phyloP scores from a whole-genome alignment of 2,113 vertebrate genomes.

The Ciconia stormi region DNA sequence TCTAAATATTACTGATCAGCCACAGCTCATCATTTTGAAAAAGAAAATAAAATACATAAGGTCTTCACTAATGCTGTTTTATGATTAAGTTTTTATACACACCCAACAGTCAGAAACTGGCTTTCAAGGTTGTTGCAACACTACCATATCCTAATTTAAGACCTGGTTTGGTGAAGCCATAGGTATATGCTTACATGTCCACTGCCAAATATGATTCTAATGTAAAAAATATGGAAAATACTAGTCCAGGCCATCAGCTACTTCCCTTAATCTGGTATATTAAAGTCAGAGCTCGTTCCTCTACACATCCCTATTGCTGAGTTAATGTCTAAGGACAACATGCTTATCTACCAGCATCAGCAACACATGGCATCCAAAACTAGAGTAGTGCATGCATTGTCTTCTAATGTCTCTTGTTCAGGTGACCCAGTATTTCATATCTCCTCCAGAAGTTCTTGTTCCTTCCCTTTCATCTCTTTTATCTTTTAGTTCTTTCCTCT shows the following conservation, averaged over 20 bases:
- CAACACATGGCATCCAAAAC: not conserved
- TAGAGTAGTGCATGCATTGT: not conserved
- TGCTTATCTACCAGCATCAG: not conserved
- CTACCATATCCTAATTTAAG: not conserved
- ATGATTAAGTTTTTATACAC: not conserved
- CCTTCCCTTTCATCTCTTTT: not conserved
- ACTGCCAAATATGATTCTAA: not conserved
- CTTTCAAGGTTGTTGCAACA: not conserved
- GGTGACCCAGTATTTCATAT: not conserved
- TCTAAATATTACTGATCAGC: not conserved
- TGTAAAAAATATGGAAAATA: not conserved
- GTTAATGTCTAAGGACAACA: not conserved
- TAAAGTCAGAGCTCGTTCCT: not conserved
- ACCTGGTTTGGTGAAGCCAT: fast-evolving
- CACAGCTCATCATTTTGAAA: not conserved
- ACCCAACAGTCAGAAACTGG: not conserved
- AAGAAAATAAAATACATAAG: not conserved
- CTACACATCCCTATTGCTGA: not conserved
- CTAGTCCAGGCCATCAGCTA: not conserved
- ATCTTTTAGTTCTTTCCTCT: not conserved
- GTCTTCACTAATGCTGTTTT: not conserved
- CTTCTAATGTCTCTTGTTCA: not conserved
- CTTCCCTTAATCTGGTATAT: not conserved
- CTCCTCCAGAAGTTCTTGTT: not conserved
- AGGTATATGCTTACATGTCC: not conserved